phyloP scores from a whole-genome alignment of 2,888 invertebrate genomes.

The Toxonevra muliebris region DNA sequence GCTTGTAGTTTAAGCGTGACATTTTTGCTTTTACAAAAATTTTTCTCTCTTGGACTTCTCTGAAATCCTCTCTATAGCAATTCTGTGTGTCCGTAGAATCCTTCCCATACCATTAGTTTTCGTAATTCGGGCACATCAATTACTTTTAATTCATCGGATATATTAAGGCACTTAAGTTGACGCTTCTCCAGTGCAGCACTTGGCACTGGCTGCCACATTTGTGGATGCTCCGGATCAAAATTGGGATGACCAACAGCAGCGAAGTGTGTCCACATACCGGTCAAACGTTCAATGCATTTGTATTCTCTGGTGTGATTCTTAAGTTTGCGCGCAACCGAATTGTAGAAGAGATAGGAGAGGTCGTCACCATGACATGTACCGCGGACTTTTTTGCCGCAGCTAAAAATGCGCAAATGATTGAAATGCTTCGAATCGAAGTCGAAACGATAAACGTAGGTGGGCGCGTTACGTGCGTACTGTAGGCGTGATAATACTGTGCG shows the following conservation, averaged over 20 bases:
- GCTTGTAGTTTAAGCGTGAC: too few species aligned
- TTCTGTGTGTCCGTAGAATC: constrained; percentile 56
- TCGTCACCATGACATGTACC: constrained; percentile 64
- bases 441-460: constrained; percentile 64
- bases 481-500: constrained; percentile 60
- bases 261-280: constrained; percentile 62
- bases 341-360: constrained; percentile 63
- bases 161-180: constrained; percentile 63
- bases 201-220: constrained; percentile 55
- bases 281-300: constrained; percentile 61
- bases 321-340: constrained; percentile 57
- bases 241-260: constrained; percentile 60
- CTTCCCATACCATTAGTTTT: constrained; percentile 60
- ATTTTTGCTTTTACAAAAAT: too few species aligned
- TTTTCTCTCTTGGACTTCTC: too few species aligned
- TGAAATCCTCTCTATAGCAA: constrained; percentile 43
- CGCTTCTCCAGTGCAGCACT: constrained; percentile 48
- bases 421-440: constrained; percentile 64
- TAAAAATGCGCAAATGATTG: constrained; percentile 61
- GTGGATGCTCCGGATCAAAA: constrained; percentile 51
- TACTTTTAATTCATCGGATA: constrained; percentile 58
- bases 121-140: constrained; percentile 61
- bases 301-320: constrained; percentile 58
- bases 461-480: constrained; percentile 52
- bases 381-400: constrained; percentile 61